These are phyloP conservation scores for Zoanthus gigantus DNA, from an alignment of 92 coral and sea anemone species.

Conservation along the genomic window DNA sequence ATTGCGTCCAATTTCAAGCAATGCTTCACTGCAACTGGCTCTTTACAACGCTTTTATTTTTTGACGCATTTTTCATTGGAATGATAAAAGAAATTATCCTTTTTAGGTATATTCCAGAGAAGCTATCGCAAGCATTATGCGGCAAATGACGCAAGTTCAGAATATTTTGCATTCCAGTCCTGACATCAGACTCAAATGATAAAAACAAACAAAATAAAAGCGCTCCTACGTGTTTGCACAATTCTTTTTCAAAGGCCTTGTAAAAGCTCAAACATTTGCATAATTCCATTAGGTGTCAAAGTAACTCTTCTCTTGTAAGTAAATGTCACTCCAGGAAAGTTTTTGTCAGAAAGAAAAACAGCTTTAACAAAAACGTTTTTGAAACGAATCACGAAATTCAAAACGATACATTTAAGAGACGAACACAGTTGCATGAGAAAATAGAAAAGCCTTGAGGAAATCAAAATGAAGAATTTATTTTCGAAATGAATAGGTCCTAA, in stretches of 20 bases:
- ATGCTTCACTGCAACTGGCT: too few species aligned
- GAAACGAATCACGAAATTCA: neutral
- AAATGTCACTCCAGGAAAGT: slow-evolving; percentile 24
- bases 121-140: neutral
- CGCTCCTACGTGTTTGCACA: slow-evolving; percentile 31
- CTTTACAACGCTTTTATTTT: too few species aligned
- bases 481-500: neutral
- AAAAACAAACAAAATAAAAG: slow-evolving; percentile 26
- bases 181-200: slow-evolving; percentile 33
- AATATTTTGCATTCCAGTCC: slow-evolving; percentile 40
- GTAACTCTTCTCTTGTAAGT: slow-evolving; percentile 18
- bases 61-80: too few species aligned
- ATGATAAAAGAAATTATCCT: neutral
- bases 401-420: neutral
- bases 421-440: neutral
- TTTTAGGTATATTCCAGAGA: slow-evolving; percentile 2
- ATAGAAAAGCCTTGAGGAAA: neutral
- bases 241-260: slow-evolving; percentile 44
- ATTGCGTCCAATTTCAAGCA: too few species aligned
- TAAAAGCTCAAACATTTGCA: slow-evolving; percentile 50
- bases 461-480: neutral
- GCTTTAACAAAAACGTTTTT: neutral
- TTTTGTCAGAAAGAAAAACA: slow-evolving; percentile 13
- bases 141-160: slow-evolving; percentile 26
- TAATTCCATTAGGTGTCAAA: slow-evolving; percentile 47